Percentiles rank a stretch among this genome's conserved stretches.
Evolutionary conservation across 2,888 invertebrate species (phyloP).

Genomic region (Anagyrus pseudococci): DNA sequence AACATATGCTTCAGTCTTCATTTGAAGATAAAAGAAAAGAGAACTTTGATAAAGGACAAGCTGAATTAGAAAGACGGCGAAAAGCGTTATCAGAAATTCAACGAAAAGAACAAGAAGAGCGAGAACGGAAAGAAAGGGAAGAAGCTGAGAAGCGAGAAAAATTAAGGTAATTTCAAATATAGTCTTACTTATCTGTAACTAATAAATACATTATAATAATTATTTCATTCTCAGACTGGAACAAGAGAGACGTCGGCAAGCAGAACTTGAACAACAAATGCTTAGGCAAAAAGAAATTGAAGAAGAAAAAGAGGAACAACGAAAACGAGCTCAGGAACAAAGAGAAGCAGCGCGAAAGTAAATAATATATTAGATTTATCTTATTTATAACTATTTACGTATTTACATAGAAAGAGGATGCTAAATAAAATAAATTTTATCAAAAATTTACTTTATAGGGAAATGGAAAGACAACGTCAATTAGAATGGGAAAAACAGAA

Average conservation of each 20-base stretch:
- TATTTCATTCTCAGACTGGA: slow-evolving; percentile 62
- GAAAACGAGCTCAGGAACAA: slow-evolving; percentile 80
- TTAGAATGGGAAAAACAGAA: slow-evolving; percentile 96
- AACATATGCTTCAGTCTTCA: slow-evolving; percentile 68
- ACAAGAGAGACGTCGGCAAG: slow-evolving; percentile 80
- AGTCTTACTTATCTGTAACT: not conserved
- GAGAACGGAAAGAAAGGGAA: slow-evolving; percentile 91
- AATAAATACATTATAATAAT: not conserved
- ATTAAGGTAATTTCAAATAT: slow-evolving; percentile 64
- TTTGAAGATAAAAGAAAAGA: slow-evolving; percentile 97
- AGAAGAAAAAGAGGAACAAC: slow-evolving; percentile 77
- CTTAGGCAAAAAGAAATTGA: slow-evolving; percentile 81
- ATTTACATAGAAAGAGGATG: too few species aligned
- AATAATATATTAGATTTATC: slow-evolving; percentile 41
- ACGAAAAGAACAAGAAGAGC: slow-evolving; percentile 89
- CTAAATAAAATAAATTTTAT: slow-evolving; percentile 5
- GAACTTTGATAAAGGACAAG: slow-evolving; percentile 98
- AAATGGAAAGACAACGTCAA: slow-evolving; percentile 94
- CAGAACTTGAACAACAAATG: slow-evolving; percentile 84
- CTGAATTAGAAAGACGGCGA: slow-evolving; percentile 90
- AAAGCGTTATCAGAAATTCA: slow-evolving; percentile 89
- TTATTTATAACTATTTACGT: too few species aligned
- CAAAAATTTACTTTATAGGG: slow-evolving; percentile 63
- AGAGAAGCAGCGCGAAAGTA: slow-evolving; percentile 78
- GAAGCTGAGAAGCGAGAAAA: slow-evolving; percentile 88